A percentile compares a stretch with the other conserved stretches of the same genome.
Conservation (phyloP, 2,888 invertebrate species). For the Sipunculus nudus region DNA sequence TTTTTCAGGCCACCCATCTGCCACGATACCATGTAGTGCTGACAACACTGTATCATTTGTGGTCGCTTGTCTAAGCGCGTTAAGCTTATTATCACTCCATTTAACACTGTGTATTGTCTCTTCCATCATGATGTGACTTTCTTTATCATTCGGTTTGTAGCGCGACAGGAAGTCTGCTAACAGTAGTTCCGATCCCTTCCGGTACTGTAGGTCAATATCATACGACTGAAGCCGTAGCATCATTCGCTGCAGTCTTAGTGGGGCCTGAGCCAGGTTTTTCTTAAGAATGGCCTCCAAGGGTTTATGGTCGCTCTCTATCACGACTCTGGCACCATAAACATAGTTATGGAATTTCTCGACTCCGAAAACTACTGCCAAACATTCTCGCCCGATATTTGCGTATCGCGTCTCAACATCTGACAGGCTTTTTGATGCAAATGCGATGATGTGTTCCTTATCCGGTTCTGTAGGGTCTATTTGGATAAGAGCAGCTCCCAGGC, state of each 20-base stretch:
- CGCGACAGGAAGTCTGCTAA: constrained; percentile 37
- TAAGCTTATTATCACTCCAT: constrained; percentile 4
- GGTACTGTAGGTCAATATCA: constrained; percentile 21
- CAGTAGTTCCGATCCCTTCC: constrained; percentile 23
- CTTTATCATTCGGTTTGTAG: constrained; percentile 8
- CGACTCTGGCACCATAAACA: constrained; percentile 20
- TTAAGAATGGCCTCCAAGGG: constrained; percentile 25
- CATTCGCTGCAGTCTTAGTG: constrained; percentile 30
- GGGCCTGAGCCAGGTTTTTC: constrained; percentile 26
- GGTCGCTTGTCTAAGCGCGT: constrained; percentile 7
- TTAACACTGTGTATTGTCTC: constrained; percentile 12
- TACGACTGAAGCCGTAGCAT: constrained; percentile 29
- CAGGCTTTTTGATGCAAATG: constrained; percentile 25
- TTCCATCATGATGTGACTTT: constrained; percentile 14
- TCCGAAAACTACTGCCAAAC: constrained; percentile 33
- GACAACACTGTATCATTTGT: constrained; percentile 13
- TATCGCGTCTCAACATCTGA: constrained; percentile 19
- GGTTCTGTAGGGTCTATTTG: constrained; percentile 19
- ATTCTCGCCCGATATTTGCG: constrained; percentile 33
- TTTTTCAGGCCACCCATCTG: too few species aligned
- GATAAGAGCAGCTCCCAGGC: constrained; percentile 28
- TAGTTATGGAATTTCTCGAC: constrained; percentile 26
- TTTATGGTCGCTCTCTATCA: constrained; percentile 23
- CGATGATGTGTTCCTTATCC: constrained; percentile 11
- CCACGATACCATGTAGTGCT: constrained; percentile 14